Evolutionary conservation across 2,888 invertebrate genomes (phyloP), one percentile per base, ranked within the genome.

Genomic region (Sepiola atlantica): DNA sequence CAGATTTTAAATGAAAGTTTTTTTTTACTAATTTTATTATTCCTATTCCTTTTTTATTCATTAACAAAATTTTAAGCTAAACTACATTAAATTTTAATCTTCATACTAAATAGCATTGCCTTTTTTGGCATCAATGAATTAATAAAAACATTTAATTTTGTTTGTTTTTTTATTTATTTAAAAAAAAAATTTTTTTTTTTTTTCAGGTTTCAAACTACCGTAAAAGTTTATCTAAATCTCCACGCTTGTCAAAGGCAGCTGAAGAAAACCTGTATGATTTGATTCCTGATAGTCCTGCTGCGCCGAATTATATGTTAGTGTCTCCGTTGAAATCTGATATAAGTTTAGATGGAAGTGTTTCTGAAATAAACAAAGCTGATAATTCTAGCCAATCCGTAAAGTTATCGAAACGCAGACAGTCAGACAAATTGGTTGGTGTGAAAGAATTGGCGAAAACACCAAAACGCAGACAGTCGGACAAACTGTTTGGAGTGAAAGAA

Each of bases 301-400:
- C 97, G 55, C 97, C 97, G 21, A 96, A 97, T 55, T 96, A 97
- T 94, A 97, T 97, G 97, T 95, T 96, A 94, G 97, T 97, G 28
- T 97, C 97, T 2, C 97, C 97, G 12, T 94, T 97, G n/a, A 92
- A 54, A 54, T 92, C 92, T 55, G 45, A 45, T 55, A 55, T 12
- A 45, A 55, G 54, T 55, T n/a, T 24, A n/a, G 54, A 92, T 92
- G 45, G 3, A n/a, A 45, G 1, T n/a, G 24, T 91, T 21, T 45
- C 45, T 45, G 91, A 91, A 91, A 18, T 20, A 14, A 24, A 92
- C 2, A 35, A 45, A 28, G 12, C 20, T 28, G 20, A 6, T 20
- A 20, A 54, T 45, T 8, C 54, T 45, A 92, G 92, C 45, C 35
- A 92, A 35, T 0, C 21, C 12, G 18, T 45, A 92, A 35, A 92